phyloP scores from a whole-genome alignment of 1,140 invertebrate species.

The Venturia canescens region DNA sequence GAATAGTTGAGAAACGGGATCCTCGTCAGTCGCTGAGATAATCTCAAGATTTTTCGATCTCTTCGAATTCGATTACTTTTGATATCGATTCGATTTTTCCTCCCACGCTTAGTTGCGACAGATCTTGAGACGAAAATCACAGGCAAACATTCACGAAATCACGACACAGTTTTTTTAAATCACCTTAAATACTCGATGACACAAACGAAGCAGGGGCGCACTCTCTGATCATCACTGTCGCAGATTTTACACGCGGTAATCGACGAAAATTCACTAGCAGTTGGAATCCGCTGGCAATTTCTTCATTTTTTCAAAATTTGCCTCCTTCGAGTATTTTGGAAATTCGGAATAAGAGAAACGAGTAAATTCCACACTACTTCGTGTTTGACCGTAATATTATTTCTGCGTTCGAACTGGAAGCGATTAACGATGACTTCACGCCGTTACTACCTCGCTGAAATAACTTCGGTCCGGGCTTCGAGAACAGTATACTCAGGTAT shows the following conservation, averaged over 20 bases:
- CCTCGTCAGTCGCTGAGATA: neutral
- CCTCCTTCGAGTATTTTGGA: neutral
- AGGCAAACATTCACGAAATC: neutral
- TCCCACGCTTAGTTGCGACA: too few relatives aligned
- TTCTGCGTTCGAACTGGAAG: neutral
- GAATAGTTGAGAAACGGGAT: neutral
- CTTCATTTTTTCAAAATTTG: slow-evolving; percentile 7
- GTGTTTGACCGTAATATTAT: neutral
- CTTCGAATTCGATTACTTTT: too few relatives aligned
- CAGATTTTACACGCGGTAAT: neutral
- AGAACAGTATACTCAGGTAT: slow-evolving; percentile 2
- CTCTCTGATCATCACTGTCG: slow-evolving; percentile 56
- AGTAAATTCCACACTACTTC: neutral
- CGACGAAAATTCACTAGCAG: neutral
- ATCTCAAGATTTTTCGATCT: neutral
- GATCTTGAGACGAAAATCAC: neutral
- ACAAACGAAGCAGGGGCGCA: slow-evolving; percentile 44
- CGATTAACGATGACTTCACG: slow-evolving; percentile 11
- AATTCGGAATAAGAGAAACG: neutral
- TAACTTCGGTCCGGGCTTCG: slow-evolving; percentile 6
- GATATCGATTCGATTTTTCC: too few relatives aligned
- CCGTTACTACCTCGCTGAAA: slow-evolving; percentile 13
- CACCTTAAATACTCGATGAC: slow-evolving; percentile 48
- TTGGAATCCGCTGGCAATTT: too few relatives aligned
- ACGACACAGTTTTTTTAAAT: slow-evolving; percentile 32